Conservation (phyloP, 2,113 vertebrate genomes). For the Serinus canaria region DNA sequence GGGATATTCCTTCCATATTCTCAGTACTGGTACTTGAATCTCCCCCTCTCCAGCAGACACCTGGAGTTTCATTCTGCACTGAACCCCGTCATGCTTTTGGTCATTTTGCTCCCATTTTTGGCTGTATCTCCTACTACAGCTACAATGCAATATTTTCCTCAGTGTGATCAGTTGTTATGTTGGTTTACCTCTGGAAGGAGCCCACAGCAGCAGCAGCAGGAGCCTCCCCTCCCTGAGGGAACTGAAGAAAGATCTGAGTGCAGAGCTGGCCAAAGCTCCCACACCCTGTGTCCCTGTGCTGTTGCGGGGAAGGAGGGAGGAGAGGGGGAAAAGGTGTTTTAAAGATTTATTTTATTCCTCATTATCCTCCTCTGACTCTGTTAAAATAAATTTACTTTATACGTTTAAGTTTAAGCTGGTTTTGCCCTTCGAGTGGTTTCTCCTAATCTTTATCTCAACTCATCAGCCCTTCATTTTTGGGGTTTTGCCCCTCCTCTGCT, state of each 20-base stretch:
- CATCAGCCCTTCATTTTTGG: neutral
- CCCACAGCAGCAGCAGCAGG: fast-evolving
- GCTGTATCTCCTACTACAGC: neutral
- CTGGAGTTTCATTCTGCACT: neutral
- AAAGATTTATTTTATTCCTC: neutral
- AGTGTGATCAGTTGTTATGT: neutral
- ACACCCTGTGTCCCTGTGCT: no score
- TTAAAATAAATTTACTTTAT: neutral
- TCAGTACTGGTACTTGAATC: neutral
- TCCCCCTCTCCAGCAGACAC: neutral
- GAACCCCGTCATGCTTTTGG: neutral
- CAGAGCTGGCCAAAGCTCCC: neutral
- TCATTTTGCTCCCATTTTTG: neutral
- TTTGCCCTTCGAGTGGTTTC: neutral
- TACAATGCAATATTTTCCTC: neutral
- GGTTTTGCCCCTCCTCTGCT: neutral
- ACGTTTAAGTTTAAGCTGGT: neutral
- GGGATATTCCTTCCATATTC: neutral
- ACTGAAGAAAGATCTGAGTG: neutral
- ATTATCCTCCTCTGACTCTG: neutral
- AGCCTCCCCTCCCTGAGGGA: neutral
- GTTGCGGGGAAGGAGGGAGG: neutral
- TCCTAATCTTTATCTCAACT: neutral
- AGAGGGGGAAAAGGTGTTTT: neutral
- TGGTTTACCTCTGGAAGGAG: neutral